phyloP scores from a whole-genome alignment of 2,888 invertebrate species.

The Corythucha ciliata region DNA sequence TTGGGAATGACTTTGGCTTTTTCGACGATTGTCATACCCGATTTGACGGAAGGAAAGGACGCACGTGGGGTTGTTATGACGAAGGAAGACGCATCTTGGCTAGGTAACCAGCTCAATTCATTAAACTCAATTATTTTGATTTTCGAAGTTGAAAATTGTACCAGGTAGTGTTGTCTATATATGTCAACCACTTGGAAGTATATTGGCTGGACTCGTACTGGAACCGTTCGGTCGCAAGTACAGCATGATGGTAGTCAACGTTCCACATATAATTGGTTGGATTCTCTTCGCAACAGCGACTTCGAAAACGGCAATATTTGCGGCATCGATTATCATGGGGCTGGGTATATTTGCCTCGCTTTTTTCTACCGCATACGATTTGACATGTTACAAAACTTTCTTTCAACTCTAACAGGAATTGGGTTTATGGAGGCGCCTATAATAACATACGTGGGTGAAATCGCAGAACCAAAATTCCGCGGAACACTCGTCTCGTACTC shows the following conservation, averaged over 20 bases:
- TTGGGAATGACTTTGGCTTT: conserved; percentile 51
- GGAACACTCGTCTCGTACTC: conserved; percentile 49
- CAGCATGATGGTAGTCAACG: conserved; percentile 49
- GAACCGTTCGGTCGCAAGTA: conserved; percentile 49
- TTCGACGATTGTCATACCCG: conserved; percentile 51
- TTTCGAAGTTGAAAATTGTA: background rate
- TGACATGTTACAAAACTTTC: background rate
- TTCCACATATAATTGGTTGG: conserved; percentile 51
- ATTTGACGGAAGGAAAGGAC: conserved; percentile 45
- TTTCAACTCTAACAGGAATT: conserved; percentile 37
- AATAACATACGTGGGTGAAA: conserved; percentile 53
- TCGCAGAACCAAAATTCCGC: conserved; percentile 48
- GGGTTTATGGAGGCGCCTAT: conserved; percentile 54
- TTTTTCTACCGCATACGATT: no score
- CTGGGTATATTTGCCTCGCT: conserved; percentile 41
- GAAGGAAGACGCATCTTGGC: conserved; percentile 50
- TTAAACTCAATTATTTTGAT: background rate
- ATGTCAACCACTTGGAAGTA: conserved; percentile 50
- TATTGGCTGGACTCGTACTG: conserved; percentile 49
- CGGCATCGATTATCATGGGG: conserved; percentile 48
- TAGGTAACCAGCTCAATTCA: conserved; percentile 43
- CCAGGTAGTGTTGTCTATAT: conserved; percentile 50
- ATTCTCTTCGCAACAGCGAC: conserved; percentile 47
- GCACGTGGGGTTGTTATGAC: conserved; percentile 45
- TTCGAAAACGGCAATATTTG: conserved; percentile 45